Base-by-base conservation (phyloP, 2,797 vertebrate genomes). In the Luscinia megarhynchos region DNA sequence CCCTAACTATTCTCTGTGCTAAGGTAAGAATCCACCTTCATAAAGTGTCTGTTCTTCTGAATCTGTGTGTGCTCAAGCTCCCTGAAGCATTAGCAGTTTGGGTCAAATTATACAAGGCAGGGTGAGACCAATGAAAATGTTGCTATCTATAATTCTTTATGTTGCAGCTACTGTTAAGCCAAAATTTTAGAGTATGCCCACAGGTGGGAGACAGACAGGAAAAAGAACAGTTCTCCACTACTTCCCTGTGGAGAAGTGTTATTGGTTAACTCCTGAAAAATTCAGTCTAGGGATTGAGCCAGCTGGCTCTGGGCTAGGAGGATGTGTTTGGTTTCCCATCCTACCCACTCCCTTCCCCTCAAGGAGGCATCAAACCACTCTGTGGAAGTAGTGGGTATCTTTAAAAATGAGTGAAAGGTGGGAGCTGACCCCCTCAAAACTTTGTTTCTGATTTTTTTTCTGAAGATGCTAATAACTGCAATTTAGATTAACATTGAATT, bases 391-490 rank as follows among this genome's bases (percentile, higher is more conserved):
- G 15, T 29, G 24, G 38, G 27, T 24, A 58, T 15, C 6, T 80
- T 73, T 57, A 27, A n/a, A 69, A 73, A 40, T 24, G 9, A 38
- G 15, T 9, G 43, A 75, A 82, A 70, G 3, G 12, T 38, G n/a
- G 17, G 2, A 15, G 23, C 18, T 46, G 10, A 15, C 6, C 2
- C 23, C 13, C 29, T 66, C 16, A 68, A 73, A 76, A 38, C 2
- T 30, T 32, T 32, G 13, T 27, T 73, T 82, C 30, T 48, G 34
- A 15, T 51, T 18, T 38, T 38, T 38, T 38, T 38, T 38, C 38
- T 38, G 38, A 38, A 38, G 20, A 9, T 62, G 3, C 2, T 66
- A 0, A 1, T 34, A 74, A 45, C 5, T 1, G 11, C 73, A 69
- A 77, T 51, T 82, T 62, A 67, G 19, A 45, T 70, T 30, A 77